These are phyloP conservation scores for Babylonia areolata DNA, from an alignment of 1,140 invertebrate species.

Conservation along the genomic window DNA sequence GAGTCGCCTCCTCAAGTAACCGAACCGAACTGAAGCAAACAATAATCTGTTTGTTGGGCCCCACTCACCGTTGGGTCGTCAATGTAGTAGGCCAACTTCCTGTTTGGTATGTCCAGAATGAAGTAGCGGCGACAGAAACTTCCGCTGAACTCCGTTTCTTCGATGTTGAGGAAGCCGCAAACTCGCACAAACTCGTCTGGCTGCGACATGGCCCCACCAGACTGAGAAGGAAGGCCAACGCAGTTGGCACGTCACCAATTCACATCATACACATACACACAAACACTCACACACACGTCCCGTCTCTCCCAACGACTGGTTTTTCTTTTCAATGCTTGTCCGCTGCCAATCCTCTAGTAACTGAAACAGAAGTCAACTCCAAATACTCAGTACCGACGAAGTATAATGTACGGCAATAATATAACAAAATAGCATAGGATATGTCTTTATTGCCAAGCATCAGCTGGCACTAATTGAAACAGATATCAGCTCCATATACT, in stretches of 20 bases:
- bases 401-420: too few species aligned
- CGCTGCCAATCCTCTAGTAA: too few species aligned
- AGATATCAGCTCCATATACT: not conserved
- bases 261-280: not conserved
- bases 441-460: too few species aligned
- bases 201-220: conserved; percentile 44
- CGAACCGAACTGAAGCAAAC: too few species aligned
- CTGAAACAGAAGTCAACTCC: not conserved
- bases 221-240: not conserved
- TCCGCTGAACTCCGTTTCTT: conserved; percentile 57
- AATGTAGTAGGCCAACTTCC: conserved; percentile 58
- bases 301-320: not conserved
- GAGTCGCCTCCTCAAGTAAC: too few species aligned
- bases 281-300: too few species aligned
- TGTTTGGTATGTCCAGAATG: conserved; percentile 52
- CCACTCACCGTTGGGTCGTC: conserved; percentile 62
- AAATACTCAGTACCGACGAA: not conserved
- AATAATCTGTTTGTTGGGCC: too few species aligned
- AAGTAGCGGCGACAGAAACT: conserved; percentile 62
- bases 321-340: not conserved
- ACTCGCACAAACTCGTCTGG: conserved; percentile 43
- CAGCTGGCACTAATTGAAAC: too few species aligned
- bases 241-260: not conserved
- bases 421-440: too few species aligned
- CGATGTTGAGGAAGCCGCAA: conserved; percentile 50